Conservation (phyloP, 1,140 invertebrate genomes). For the Melanaphis sacchari region DNA sequence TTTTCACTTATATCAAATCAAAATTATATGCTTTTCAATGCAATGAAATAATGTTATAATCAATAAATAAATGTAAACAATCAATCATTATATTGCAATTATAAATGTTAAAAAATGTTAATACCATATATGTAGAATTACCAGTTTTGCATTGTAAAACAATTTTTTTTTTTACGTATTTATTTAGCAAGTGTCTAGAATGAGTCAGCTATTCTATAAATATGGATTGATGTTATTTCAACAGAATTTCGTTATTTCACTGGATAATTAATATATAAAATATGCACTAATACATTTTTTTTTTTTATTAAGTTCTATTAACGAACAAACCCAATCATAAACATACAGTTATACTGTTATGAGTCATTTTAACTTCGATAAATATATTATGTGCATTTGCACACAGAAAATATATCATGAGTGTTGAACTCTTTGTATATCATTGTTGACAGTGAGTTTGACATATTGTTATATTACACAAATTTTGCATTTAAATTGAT, state of each 20-base stretch:
- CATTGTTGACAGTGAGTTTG: too few relatives aligned
- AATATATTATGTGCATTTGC: not conserved
- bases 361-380: not conserved
- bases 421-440: not conserved
- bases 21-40: not conserved
- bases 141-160: not conserved
- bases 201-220: not conserved
- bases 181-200: not conserved
- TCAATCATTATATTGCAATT: not conserved
- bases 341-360: not conserved
- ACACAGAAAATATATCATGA: not conserved
- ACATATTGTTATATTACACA: not conserved
- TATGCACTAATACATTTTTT: not conserved
- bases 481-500: not conserved
- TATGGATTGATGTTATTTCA: not conserved
- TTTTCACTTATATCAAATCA: not conserved
- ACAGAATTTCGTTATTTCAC: not conserved
- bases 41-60: not conserved
- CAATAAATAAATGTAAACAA: not conserved
- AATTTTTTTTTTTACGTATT: not conserved
- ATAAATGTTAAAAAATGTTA: not conserved
- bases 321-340: not conserved
- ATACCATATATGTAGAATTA: not conserved
- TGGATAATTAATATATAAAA: not conserved
- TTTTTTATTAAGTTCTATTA: not conserved